Conservation (phyloP, 1,140 invertebrate genomes). For the Geopemphigus sp. region DNA sequence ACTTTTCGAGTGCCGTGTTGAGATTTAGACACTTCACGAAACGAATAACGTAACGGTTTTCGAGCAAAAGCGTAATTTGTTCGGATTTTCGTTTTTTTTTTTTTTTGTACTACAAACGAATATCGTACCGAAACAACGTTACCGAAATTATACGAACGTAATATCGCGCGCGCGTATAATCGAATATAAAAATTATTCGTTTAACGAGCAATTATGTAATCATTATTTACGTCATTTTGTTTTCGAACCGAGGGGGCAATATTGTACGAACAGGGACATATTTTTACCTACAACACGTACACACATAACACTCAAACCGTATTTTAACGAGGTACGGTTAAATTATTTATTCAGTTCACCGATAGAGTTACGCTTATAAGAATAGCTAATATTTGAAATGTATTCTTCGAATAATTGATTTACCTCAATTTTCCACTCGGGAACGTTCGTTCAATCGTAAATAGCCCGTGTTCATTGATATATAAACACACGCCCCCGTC, state of each 20-base stretch:
- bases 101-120: too few relatives aligned
- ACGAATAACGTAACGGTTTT: neutral
- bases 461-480: conserved; percentile 44
- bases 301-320: too few relatives aligned
- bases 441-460: conserved; percentile 19
- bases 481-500: neutral
- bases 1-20: neutral
- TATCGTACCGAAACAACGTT: neutral
- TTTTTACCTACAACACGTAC: too few relatives aligned
- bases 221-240: too few relatives aligned
- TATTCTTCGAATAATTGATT: conserved; percentile 30
- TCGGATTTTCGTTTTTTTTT: too few relatives aligned
- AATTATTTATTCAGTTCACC: neutral
- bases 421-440: conserved; percentile 45
- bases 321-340: neutral
- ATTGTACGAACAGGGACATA: too few relatives aligned
- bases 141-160: neutral
- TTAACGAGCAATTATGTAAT: too few relatives aligned
- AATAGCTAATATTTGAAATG: conserved; percentile 18
- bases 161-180: neutral
- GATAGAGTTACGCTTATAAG: neutral
- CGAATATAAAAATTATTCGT: too few relatives aligned
- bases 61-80: neutral
- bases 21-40: neutral
- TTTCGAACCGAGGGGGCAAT: too few relatives aligned